Conservation (phyloP, 2,797 vertebrate genomes). For the Pagetopsis macropterus region DNA sequence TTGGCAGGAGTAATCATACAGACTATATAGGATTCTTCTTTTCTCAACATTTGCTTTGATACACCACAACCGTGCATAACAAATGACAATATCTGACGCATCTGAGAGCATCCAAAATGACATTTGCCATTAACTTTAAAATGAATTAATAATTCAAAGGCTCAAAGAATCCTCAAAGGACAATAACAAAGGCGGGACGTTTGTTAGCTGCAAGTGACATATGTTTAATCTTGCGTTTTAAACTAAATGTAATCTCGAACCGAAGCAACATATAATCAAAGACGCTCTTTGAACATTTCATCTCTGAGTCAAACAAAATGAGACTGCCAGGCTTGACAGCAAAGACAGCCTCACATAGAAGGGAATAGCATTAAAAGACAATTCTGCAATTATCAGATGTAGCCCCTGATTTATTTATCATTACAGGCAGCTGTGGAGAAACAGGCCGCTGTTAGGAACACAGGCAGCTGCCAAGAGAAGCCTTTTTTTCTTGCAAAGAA, state of each 20-base stretch:
- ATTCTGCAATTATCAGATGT: slow-evolving; percentile 79
- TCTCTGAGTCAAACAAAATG: slow-evolving; percentile 80
- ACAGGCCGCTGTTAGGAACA: slow-evolving; percentile 54
- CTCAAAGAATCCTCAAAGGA: slow-evolving; percentile 79
- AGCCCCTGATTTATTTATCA: slow-evolving; percentile 77
- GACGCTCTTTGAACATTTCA: slow-evolving; percentile 78
- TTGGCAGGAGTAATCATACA: slow-evolving; percentile 52
- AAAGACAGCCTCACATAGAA: slow-evolving; percentile 74
- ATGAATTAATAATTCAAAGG: slow-evolving; percentile 74
- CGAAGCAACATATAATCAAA: slow-evolving; percentile 78
- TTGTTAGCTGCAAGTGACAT: slow-evolving; percentile 78
- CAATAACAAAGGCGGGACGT: slow-evolving; percentile 73
- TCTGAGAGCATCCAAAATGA: slow-evolving; percentile 76
- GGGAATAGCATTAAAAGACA: slow-evolving; percentile 83
- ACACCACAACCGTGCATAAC: slow-evolving; percentile 54
- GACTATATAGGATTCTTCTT: slow-evolving; percentile 43
- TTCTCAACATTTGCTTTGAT: slow-evolving; percentile 75
- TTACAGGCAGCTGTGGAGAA: slow-evolving; percentile 72
- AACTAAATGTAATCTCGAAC: slow-evolving; percentile 77
- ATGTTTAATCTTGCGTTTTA: slow-evolving; percentile 82
- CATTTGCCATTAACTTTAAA: slow-evolving; percentile 77
- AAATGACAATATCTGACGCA: slow-evolving; percentile 68
- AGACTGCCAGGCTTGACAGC: slow-evolving; percentile 75
- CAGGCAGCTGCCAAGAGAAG: slow-evolving; percentile 51
- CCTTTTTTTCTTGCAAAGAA: slow-evolving; percentile 32